Evolutionary conservation across 2,888 invertebrate genomes (phyloP).

Genomic region (Macaria notata): DNA sequence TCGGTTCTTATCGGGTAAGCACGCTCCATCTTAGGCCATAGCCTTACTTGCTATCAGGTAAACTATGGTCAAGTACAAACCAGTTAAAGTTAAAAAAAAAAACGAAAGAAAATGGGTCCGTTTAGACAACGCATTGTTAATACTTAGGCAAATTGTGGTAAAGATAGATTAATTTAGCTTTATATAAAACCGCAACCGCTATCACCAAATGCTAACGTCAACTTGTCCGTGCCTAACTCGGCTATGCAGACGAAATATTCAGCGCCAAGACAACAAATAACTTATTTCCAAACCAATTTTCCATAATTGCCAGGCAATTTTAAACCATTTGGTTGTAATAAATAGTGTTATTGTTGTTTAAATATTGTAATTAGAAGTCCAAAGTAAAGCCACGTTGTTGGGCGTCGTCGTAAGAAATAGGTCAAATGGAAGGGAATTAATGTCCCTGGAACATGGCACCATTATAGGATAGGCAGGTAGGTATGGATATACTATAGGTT

Average conservation of each 20-base stretch:
- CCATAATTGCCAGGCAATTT: neutral
- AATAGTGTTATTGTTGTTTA: neutral
- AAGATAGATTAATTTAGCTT: no score
- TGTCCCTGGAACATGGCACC: slow-evolving; percentile 36
- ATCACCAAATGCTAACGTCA: no score
- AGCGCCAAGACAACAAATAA: neutral
- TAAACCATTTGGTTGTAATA: neutral
- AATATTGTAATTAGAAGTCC: neutral
- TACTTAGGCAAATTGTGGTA: no score
- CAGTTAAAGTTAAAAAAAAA: no score
- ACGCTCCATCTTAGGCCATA: no score
- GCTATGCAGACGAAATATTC: neutral
- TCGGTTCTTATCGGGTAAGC: no score
- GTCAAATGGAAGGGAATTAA: slow-evolving; percentile 39
- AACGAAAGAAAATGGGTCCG: no score
- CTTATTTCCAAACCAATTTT: neutral
- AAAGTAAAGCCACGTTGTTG: slow-evolving; percentile 10
- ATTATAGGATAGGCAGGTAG: slow-evolving; percentile 1
- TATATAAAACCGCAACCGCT: no score
- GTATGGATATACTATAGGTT: neutral
- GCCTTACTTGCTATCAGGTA: no score
- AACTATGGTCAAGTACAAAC: no score
- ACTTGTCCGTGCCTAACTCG: neutral
- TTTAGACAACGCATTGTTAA: no score
- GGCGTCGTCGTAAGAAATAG: slow-evolving; percentile 39